Evolutionary conservation across 1,140 invertebrate genomes (phyloP), one percentile per base, ranked within the genome.

Genomic region (Goniozus legneri): DNA sequence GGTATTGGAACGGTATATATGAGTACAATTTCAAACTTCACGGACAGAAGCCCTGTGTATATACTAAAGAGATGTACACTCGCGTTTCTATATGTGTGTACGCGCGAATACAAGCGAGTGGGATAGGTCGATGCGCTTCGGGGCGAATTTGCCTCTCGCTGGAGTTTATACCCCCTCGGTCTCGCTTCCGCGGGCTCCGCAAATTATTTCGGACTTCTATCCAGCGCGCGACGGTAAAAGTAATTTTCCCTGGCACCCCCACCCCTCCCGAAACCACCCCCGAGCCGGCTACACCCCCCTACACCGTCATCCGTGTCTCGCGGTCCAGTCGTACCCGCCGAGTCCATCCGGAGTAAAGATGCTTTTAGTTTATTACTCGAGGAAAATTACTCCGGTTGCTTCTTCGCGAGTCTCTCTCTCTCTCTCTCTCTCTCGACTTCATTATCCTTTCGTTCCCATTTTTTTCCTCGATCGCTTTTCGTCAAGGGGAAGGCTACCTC

Each of bases 331-430:
- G n/a, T n/a, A n/a, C n/a, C 39, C 38, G 36, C 35, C 15, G 49
- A 37, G 44, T 22, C 16, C 33, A 34, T 13, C 50, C 44, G 34
- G n/a, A 33, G 44, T 42, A 49, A 47, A 46, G 44, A 57, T 56
- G 54, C 56, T 61, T 61, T 61, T 61, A 61, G 58, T 59, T 64
- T 59, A 64, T 63, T 61, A 63, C 52, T 45, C 44, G 24, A 48
- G 56, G 52, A 52, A 56, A 54, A 60, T 58, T 62, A 59, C 54
- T 50, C 22, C 40, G 37, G 32, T 41, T 40, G 49, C 43, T 40
- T 15, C 7, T 49, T 41, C 36, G 33, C 39, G 36, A 33, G 48
- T 54, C 43, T 37, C 36, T 24, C 16, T 34, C n/a, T 34, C 37
- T 13, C 2, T 40, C 31, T 22, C 34, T 14, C 12, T 10, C 3